These are phyloP conservation scores for Neelides sp. DNA, from an alignment of 1,140 invertebrate species.

Conservation along the genomic window DNA sequence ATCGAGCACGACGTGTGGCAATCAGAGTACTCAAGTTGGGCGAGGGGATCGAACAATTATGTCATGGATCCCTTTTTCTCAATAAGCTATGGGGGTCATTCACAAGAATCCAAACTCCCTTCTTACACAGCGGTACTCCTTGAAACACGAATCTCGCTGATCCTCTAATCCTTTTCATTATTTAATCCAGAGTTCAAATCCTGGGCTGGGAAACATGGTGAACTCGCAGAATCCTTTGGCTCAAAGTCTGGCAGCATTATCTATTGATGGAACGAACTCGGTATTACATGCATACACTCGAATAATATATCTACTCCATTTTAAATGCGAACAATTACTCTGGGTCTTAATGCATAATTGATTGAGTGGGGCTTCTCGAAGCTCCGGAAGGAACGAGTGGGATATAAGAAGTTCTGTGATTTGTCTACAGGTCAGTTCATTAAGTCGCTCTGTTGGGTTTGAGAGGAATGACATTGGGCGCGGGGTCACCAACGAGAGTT, in stretches of 20 bases:
- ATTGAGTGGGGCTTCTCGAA: no score
- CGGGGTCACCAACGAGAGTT: no score
- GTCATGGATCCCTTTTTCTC: constrained; percentile 40
- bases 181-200: constrained; percentile 5
- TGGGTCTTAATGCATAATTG: no score
- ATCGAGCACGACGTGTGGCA: no score
- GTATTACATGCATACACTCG: constrained; percentile 23
- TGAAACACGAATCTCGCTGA: constrained; percentile 6
- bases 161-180: constrained; percentile 2
- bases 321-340: no score
- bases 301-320: constrained; percentile 31
- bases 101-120: constrained; percentile 69
- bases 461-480: no score
- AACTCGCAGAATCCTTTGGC: constrained; percentile 34
- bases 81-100: constrained; percentile 39
- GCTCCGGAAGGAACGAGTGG: no score
- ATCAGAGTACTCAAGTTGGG: neutral
- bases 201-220: constrained; percentile 33
- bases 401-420: no score
- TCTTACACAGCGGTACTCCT: constrained; percentile 50
- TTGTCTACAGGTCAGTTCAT: no score
- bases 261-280: constrained; percentile 37
- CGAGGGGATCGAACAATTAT: constrained; percentile 2
- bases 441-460: no score
- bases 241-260: constrained; percentile 45